Evolutionary conservation across 2,888 invertebrate species (phyloP).

Genomic region (Fragum sueziense): DNA sequence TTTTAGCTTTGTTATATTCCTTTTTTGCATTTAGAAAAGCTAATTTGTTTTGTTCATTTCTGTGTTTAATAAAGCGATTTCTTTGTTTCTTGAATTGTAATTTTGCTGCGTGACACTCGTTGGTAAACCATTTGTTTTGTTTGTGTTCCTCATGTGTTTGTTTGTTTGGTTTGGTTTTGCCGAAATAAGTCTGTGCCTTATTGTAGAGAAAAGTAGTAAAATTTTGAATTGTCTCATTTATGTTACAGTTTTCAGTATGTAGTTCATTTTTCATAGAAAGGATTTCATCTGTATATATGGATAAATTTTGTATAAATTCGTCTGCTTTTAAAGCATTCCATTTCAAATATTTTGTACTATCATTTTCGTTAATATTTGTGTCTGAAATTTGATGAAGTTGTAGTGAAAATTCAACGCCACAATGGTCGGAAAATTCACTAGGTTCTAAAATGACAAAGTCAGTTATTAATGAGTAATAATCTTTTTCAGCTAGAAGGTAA

Average conservation of each 20-base stretch:
- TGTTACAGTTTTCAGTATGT: background rate
- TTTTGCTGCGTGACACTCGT: background rate
- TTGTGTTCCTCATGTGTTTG: no score
- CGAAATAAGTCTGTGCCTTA: no score
- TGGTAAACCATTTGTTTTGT: background rate
- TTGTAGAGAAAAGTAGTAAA: no score
- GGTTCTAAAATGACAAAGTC: background rate
- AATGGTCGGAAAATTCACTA: constrained; percentile 3
- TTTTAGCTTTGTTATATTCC: constrained; percentile 14
- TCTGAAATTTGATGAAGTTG: background rate
- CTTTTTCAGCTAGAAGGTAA: background rate
- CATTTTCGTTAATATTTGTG: background rate
- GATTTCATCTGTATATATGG: background rate
- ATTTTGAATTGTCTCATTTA: no score
- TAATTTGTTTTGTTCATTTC: background rate
- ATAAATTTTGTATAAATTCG: background rate
- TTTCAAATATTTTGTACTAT: background rate
- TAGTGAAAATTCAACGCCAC: background rate
- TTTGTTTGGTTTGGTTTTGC: no score
- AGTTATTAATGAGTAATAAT: background rate
- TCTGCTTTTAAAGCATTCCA: background rate
- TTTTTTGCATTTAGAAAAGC: background rate
- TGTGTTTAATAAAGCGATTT: constrained; percentile 6
- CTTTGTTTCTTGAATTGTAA: background rate
- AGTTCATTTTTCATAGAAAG: background rate